These are phyloP conservation scores for Aphidius gifuensis DNA, from an alignment of 1,140 invertebrate genomes.

Conservation along the genomic window DNA sequence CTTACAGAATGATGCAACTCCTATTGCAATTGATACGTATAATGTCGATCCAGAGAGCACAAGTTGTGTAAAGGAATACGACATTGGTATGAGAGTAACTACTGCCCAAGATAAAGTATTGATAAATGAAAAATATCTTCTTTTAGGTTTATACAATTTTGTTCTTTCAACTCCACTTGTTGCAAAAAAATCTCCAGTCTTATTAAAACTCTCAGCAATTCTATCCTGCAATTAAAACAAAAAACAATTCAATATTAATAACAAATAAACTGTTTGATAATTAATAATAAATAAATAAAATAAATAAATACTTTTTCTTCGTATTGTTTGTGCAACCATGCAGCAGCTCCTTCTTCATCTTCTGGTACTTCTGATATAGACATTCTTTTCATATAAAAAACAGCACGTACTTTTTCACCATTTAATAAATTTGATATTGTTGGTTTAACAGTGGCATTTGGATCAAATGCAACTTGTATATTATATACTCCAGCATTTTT, in stretches of 20 bases:
- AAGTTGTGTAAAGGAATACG: conserved; percentile 67
- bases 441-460: conserved; percentile 62
- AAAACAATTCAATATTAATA: neutral
- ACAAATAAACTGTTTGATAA: neutral
- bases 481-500: conserved; percentile 85
- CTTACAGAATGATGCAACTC: conserved; percentile 72
- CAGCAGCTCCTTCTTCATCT: conserved; percentile 71
- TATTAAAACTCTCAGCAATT: conserved; percentile 75
- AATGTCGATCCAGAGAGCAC: conserved; percentile 70
- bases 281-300: neutral
- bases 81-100: conserved; percentile 67
- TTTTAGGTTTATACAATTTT: conserved; percentile 56
- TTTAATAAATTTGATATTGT: conserved; percentile 81
- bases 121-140: conserved; percentile 65
- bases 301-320: conserved; percentile 65
- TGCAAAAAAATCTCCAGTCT: conserved; percentile 79
- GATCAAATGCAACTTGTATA: conserved; percentile 76
- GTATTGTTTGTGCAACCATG: conserved; percentile 81
- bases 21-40: conserved; percentile 66
- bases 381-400: conserved; percentile 80
- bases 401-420: conserved; percentile 70
- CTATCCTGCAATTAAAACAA: conserved; percentile 62
- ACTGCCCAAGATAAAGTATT: conserved; percentile 71
- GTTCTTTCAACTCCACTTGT: conserved; percentile 67
- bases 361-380: conserved; percentile 77